Evolutionary conservation across 2,888 invertebrate species (phyloP).

Genomic region (Drosophila hamatofila): DNA sequence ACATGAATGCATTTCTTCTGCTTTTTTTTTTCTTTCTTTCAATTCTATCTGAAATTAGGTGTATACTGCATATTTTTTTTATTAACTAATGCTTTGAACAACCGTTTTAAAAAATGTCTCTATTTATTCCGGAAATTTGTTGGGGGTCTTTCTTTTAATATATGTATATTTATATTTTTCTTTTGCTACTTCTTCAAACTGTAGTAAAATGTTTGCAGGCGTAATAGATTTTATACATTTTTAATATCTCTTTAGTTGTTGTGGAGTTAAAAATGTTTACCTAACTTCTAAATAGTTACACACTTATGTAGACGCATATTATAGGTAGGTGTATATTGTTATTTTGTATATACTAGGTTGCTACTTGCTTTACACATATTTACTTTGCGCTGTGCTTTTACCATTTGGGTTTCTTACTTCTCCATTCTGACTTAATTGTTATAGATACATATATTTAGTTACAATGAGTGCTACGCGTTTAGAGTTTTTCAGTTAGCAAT

Average conservation of each 20-base stretch:
- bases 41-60: conserved; percentile 48
- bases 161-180: conserved; percentile 5
- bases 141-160: conserved; percentile 24
- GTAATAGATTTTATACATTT: conserved; percentile 34
- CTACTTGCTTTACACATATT: conserved; percentile 78
- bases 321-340: conserved; percentile 39
- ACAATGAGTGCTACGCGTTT: conserved; percentile 64
- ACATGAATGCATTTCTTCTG: conserved; percentile 31
- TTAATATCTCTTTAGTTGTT: conserved; percentile 18
- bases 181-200: conserved; percentile 56
- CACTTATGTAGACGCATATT: conserved; percentile 60
- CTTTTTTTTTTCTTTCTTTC: conserved; percentile 28
- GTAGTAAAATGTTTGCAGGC: conserved; percentile 75
- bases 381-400: conserved; percentile 66
- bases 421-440: conserved; percentile 26
- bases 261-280: conserved; percentile 61
- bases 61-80: conserved; percentile 47
- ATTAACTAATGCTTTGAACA: conserved; percentile 60
- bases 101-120: conserved; percentile 62
- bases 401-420: conserved; percentile 19
- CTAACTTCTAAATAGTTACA: conserved; percentile 56
- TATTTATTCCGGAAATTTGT: conserved; percentile 38
- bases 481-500: conserved; percentile 62
- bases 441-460: conserved; percentile 61
- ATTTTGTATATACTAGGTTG: conserved; percentile 42